Evolutionary conservation across 2,113 vertebrate genomes (phyloP).

Genomic region (Megaceryle torquata): DNA sequence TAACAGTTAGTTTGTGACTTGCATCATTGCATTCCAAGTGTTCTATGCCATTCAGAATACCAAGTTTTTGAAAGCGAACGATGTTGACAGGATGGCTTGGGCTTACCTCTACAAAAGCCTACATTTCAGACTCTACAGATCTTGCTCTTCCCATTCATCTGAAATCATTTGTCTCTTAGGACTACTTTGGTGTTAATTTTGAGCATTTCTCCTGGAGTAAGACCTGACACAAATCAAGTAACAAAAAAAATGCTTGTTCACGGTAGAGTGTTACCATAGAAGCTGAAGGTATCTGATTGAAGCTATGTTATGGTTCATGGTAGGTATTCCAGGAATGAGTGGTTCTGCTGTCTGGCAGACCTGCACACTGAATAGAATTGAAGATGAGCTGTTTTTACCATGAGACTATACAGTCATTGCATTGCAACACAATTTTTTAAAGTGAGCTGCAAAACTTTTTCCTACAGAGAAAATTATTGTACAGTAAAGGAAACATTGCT

Average conservation of each 20-base stretch:
- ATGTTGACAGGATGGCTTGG: neutral
- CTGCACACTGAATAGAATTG: neutral
- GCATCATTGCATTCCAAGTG: neutral
- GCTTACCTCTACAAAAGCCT: fast-evolving
- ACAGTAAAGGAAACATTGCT: neutral
- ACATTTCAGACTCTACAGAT: neutral
- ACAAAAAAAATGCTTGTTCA: neutral
- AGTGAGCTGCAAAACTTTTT: neutral
- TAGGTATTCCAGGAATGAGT: neutral
- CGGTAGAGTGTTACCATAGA: neutral
- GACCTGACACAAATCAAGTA: neutral
- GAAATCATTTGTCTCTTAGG: neutral
- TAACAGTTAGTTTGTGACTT: neutral
- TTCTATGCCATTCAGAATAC: neutral
- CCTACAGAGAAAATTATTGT: neutral
- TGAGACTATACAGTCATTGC: neutral
- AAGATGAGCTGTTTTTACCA: neutral
- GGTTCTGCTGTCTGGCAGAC: neutral
- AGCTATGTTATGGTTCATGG: neutral
- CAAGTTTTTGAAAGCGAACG: neutral
- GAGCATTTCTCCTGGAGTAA: neutral
- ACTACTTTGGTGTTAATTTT: neutral
- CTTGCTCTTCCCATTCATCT: neutral
- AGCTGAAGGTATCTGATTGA: neutral
- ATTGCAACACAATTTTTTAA: neutral